Conservation (phyloP, 2,888 invertebrate genomes). For the Serripes groenlandicus region DNA sequence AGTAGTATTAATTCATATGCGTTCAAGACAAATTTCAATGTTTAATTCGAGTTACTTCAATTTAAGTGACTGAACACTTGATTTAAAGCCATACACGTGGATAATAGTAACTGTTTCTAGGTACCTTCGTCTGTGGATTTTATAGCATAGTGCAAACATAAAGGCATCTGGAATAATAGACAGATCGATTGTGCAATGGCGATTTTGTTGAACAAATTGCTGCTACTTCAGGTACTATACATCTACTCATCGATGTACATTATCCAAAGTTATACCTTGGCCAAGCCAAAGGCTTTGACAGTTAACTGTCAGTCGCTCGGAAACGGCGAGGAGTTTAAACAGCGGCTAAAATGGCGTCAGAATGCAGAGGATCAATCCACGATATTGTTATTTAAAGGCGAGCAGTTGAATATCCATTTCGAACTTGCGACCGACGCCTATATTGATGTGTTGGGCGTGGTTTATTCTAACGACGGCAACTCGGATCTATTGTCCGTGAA, state of each 20-base stretch:
- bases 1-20: neutral
- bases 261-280: neutral
- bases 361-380: constrained; percentile 61
- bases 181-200: neutral
- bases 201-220: neutral
- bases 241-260: too few relatives aligned
- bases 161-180: neutral
- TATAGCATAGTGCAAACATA: neutral
- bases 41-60: too few relatives aligned
- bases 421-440: constrained; percentile 31
- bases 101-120: too few relatives aligned
- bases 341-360: constrained; percentile 50
- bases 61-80: too few relatives aligned
- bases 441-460: constrained; percentile 58
- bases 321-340: constrained; percentile 45
- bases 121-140: neutral
- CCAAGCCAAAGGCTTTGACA: constrained; percentile 53
- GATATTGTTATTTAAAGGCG: constrained; percentile 67
- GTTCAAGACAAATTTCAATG: too few relatives aligned
- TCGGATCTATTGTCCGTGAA: constrained; percentile 48
- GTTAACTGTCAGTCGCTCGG: constrained; percentile 58
- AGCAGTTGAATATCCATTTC: constrained; percentile 62
- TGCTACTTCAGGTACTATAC: too few relatives aligned
- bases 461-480: constrained; percentile 69
- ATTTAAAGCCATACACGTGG: too few relatives aligned